These are phyloP conservation scores for Phrynocephalus versicolor DNA, from an alignment of 2,113 vertebrate species.

Conservation along the genomic window DNA sequence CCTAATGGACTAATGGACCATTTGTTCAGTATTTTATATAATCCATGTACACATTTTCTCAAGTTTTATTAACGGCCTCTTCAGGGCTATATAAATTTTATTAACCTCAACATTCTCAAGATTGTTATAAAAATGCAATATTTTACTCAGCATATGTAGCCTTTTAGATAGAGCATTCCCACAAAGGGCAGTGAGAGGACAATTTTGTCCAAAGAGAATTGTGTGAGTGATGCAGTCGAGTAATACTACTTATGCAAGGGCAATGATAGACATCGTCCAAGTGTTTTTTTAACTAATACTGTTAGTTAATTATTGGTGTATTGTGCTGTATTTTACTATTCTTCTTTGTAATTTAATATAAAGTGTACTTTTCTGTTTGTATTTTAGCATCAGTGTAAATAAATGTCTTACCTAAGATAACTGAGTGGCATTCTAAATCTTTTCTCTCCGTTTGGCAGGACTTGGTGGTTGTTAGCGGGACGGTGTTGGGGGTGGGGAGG, in stretches of 20 bases:
- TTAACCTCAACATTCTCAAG: conserved; percentile 67
- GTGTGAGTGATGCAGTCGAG: conserved; percentile 53
- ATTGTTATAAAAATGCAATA: conserved; percentile 69
- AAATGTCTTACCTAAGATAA: conserved; percentile 78
- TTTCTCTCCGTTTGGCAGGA: no score
- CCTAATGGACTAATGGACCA: conserved; percentile 74
- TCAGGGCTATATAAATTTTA: conserved; percentile 64
- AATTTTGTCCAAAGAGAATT: conserved; percentile 46
- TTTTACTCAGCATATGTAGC: conserved; percentile 68
- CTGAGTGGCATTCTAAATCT: conserved; percentile 12
- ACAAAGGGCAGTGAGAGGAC: conserved; percentile 61
- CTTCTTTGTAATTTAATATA: conserved; percentile 76
- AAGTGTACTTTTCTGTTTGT: conserved; percentile 81
- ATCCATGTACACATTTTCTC: conserved; percentile 58
- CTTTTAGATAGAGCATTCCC: conserved; percentile 65
- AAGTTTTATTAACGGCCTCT: conserved; percentile 63
- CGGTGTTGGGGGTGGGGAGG: no score
- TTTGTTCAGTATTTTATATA: conserved; percentile 75
- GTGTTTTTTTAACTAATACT: conserved; percentile 66
- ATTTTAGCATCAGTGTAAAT: conserved; percentile 80
- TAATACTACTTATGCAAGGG: conserved; percentile 35
- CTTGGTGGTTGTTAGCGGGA: no score
- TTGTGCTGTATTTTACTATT: conserved; percentile 76
- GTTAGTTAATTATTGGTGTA: conserved; percentile 69
- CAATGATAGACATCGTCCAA: conserved; percentile 62